Conservation (phyloP, 2,797 vertebrate species). For the Perdix hodgsoniae region DNA sequence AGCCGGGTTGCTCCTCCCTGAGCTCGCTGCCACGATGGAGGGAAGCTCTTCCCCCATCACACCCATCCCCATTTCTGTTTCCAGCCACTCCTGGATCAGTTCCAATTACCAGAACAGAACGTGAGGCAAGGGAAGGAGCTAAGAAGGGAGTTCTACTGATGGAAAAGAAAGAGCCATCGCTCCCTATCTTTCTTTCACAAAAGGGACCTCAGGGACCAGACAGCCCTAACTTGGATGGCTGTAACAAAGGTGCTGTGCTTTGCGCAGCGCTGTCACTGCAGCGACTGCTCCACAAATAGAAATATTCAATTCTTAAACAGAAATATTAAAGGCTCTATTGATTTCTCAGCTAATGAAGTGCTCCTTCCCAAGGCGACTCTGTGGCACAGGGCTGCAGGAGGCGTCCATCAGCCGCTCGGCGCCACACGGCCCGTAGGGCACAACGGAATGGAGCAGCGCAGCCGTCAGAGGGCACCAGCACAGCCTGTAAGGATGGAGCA, state of each 20-base stretch:
- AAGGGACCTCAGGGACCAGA: neutral
- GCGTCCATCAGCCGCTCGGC: neutral
- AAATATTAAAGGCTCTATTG: neutral
- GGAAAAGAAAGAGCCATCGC: neutral
- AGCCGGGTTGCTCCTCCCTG: neutral
- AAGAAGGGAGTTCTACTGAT: neutral
- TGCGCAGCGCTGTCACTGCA: neutral
- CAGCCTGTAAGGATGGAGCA: neutral
- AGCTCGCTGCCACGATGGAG: neutral
- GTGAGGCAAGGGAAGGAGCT: neutral
- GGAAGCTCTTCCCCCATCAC: neutral
- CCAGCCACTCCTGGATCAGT: neutral
- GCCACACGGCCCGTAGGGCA: neutral
- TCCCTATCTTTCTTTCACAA: neutral
- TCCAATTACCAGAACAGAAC: neutral
- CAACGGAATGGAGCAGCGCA: neutral
- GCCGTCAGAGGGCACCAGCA: constrained; percentile 62
- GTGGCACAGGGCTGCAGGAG: neutral
- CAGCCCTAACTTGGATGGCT: neutral
- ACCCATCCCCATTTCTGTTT: fast-evolving
- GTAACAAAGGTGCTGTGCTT: neutral
- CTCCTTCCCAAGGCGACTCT: neutral
- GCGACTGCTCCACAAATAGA: neutral
- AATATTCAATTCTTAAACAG: neutral
- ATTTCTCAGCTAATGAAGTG: constrained; percentile 37